Evolutionary conservation across 1,140 invertebrate species (phyloP).

Genomic region (Pogonognathellus flavescens): DNA sequence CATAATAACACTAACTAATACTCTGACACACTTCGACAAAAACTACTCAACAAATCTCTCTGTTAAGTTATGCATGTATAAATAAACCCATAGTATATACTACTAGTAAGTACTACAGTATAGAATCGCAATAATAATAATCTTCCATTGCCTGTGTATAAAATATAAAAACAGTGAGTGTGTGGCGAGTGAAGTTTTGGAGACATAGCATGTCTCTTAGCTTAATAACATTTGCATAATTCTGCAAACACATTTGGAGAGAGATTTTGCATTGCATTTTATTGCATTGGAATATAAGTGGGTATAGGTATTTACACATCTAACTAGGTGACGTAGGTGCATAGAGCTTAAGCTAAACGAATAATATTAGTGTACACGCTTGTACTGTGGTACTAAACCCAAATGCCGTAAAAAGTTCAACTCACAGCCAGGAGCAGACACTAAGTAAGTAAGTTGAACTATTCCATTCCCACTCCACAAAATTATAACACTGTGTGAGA

Average conservation of each 20-base stretch:
- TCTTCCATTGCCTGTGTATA: background rate
- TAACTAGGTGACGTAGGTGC: too few species aligned
- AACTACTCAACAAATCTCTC: background rate
- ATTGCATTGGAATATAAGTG: background rate
- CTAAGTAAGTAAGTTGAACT: background rate
- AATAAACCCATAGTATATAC: background rate
- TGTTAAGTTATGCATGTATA: constrained; percentile 34
- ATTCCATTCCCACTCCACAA: background rate
- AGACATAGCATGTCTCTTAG: constrained; percentile 7
- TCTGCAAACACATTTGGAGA: background rate
- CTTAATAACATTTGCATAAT: constrained; percentile 38
- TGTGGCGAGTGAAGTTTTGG: background rate
- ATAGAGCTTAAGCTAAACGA: too few species aligned
- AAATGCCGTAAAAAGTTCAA: too few species aligned
- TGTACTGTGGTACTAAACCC: too few species aligned
- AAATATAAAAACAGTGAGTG: too few species aligned
- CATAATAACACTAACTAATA: too few species aligned
- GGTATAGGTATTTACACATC: too few species aligned
- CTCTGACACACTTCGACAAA: too few species aligned
- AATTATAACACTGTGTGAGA: background rate
- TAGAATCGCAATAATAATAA: too few species aligned
- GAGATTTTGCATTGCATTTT: constrained; percentile 17
- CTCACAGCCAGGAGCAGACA: background rate
- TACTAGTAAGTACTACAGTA: background rate
- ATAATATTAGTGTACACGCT: too few species aligned